A percentile compares a stretch with the other conserved stretches of the same genome.
phyloP scores from a whole-genome alignment of 2,797 vertebrate genomes.

The Scolopax rusticola region DNA sequence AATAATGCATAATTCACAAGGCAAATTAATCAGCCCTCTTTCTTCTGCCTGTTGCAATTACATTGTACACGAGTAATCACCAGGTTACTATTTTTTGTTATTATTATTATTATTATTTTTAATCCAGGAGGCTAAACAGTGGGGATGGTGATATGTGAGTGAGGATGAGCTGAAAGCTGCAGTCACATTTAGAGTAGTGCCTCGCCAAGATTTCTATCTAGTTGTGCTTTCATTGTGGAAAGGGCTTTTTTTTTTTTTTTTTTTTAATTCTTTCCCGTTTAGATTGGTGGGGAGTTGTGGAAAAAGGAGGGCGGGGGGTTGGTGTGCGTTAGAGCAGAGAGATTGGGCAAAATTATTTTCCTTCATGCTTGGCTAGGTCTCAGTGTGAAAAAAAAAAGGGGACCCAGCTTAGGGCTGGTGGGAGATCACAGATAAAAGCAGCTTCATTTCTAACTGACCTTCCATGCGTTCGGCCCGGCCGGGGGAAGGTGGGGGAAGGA shows the following conservation, averaged over 20 bases:
- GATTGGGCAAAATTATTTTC: constrained; percentile 98
- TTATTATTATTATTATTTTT: constrained; percentile 18
- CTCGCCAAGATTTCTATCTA: constrained; percentile 60
- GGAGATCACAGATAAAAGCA: constrained; percentile 92
- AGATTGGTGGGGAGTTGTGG: constrained; percentile 32
- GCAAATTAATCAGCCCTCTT: constrained; percentile 80
- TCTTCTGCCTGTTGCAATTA: constrained; percentile 77
- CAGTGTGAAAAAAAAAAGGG: constrained; percentile 88
- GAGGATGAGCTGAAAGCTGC: background rate
- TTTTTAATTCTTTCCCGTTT: constrained; percentile 45
- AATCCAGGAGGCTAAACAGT: background rate
- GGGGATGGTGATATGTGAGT: constrained; percentile 19
- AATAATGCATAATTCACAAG: constrained; percentile 82
- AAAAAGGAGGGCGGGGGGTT: constrained; percentile 41
- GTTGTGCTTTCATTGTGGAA: constrained; percentile 54
- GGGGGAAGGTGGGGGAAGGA: constrained; percentile 24
- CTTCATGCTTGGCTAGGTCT: constrained; percentile 95
- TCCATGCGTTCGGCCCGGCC: constrained; percentile 60
- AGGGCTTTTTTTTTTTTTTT: background rate
- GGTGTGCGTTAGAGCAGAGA: constrained; percentile 82
- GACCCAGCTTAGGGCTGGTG: constrained; percentile 89
- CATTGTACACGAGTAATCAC: constrained; percentile 50
- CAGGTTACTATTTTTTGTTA: constrained; percentile 40
- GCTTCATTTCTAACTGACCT: constrained; percentile 96
- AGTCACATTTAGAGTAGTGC: constrained; percentile 35